Evolutionary conservation across 2,113 vertebrate genomes (phyloP), one percentile per base, ranked within the genome.

Genomic region (Siniperca knerii): DNA sequence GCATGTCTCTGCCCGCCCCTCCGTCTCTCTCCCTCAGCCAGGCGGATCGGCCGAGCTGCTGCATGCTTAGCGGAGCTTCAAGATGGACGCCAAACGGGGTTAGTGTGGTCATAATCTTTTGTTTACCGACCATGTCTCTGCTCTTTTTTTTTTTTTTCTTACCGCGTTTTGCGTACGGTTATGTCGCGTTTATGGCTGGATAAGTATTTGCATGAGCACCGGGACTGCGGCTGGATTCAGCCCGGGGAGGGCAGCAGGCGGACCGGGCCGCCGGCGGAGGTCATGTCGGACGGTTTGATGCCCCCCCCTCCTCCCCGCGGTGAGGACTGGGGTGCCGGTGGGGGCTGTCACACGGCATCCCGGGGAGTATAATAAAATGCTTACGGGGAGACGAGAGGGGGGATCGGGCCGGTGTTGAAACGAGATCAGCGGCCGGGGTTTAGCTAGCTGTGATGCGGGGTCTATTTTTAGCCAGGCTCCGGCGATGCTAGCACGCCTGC

Each of bases 1-100:
- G 90, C 91, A 88, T 92, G 89, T 68, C 62, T 37, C 62, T 23
- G 42, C 8, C 4, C 13, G 8, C 7, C 20, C 20, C 25, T 25
- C 42, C 0, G 10, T 57, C 50, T 55, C 83, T 12, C 46, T 61
- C 35, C 44, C 52, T 0, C 50, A 68, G 85, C 44, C 62, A 69
- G 77, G 85, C 83, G 77, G 70, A 86, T 85, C 67, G 29, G 58
- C 82, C 8, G 72, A 46, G 44, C 81, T 40, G 82, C 72, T 80
- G 94, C 84, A 25, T 65, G 94, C 93, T 89, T 29, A 91, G n/a
- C 85, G 91, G 95, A 92, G 91, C 77, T 94, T 93, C 96, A 97
- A 96, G 94, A 98, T 98, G 97, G 97, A 98, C 95, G 96, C 97
- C 96, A 96, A 95, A 94, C 93, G 83, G 93, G 97, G 97, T 97